Percentiles rank a stretch among this genome's conserved stretches.
Conservation (phyloP, 1,140 invertebrate species). For the Mizuhopecten yessoensis region DNA sequence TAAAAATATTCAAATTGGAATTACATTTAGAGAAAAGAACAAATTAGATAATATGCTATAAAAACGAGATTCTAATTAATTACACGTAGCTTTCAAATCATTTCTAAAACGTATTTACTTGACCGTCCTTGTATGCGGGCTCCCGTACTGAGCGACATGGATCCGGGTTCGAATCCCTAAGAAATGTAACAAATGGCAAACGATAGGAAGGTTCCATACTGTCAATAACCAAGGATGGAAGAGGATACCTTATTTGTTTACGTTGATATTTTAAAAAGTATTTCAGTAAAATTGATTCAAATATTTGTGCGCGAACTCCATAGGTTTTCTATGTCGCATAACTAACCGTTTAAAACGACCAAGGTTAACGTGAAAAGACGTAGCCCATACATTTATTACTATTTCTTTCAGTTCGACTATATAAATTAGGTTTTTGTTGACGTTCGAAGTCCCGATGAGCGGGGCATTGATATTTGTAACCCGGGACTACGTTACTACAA, state of each 20-base stretch:
- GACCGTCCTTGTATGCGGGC: neutral
- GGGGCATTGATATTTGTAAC: neutral
- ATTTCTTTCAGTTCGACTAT: neutral
- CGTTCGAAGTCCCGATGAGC: neutral
- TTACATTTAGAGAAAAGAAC: too few relatives aligned
- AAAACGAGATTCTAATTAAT: too few relatives aligned
- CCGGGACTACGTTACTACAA: neutral
- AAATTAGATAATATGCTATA: too few relatives aligned
- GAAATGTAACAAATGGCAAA: neutral
- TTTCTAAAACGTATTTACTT: neutral
- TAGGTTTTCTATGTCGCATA: neutral
- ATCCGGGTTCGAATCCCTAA: conserved; percentile 5
- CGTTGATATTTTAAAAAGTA: neutral
- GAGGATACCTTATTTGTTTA: neutral
- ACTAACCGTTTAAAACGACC: neutral
- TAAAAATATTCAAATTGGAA: too few relatives aligned
- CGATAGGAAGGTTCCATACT: neutral
- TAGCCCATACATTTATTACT: neutral
- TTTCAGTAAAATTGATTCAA: neutral
- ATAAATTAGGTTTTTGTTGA: conserved; percentile 36
- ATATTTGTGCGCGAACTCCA: neutral
- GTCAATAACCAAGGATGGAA: neutral
- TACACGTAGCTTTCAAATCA: too few relatives aligned
- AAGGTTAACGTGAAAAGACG: neutral
- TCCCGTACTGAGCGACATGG: neutral